Evolutionary conservation across 2,797 vertebrate genomes (phyloP).

Genomic region (Cichlasoma orientale): DNA sequence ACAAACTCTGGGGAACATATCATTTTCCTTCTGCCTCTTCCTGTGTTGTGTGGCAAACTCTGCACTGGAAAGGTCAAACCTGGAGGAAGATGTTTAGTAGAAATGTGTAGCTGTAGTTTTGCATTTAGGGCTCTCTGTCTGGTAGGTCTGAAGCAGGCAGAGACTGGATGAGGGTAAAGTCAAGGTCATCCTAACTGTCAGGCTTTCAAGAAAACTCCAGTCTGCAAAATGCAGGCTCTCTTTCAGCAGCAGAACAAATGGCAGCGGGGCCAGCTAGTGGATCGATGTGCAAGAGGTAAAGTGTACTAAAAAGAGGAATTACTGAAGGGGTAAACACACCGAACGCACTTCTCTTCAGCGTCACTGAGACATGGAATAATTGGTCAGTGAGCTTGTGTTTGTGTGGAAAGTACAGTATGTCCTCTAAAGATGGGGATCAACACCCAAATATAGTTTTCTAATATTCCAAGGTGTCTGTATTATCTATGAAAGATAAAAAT

Average conservation of each 20-base stretch:
- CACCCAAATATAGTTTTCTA: slow-evolving; percentile 9
- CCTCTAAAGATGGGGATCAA: slow-evolving; percentile 22
- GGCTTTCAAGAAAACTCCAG: slow-evolving; percentile 63
- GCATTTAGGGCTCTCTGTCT: slow-evolving; percentile 55
- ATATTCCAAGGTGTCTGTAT: background rate
- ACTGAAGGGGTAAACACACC: slow-evolving; percentile 45
- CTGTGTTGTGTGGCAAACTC: slow-evolving; percentile 35
- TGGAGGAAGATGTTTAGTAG: slow-evolving; percentile 60
- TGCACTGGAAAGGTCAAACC: slow-evolving; percentile 70
- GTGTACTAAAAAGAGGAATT: slow-evolving; percentile 38
- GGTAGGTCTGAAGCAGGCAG: slow-evolving; percentile 26
- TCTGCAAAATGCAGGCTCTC: slow-evolving; percentile 47
- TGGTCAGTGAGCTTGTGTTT: slow-evolving; percentile 13
- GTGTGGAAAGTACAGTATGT: background rate
- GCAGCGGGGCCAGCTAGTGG: slow-evolving; percentile 39
- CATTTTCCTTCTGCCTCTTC: slow-evolving; percentile 40
- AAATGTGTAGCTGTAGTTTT: slow-evolving; percentile 66
- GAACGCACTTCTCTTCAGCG: slow-evolving; percentile 39
- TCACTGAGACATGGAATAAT: slow-evolving; percentile 35
- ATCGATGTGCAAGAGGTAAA: slow-evolving; percentile 58
- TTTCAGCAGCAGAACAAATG: slow-evolving; percentile 60
- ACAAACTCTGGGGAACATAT: slow-evolving; percentile 45
- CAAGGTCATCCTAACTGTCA: slow-evolving; percentile 73
- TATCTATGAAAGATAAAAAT: slow-evolving; percentile 6
- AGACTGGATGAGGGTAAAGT: slow-evolving; percentile 58